phyloP scores from a whole-genome alignment of 2,797 vertebrate genomes.

The Tolypeutes matacus region DNA sequence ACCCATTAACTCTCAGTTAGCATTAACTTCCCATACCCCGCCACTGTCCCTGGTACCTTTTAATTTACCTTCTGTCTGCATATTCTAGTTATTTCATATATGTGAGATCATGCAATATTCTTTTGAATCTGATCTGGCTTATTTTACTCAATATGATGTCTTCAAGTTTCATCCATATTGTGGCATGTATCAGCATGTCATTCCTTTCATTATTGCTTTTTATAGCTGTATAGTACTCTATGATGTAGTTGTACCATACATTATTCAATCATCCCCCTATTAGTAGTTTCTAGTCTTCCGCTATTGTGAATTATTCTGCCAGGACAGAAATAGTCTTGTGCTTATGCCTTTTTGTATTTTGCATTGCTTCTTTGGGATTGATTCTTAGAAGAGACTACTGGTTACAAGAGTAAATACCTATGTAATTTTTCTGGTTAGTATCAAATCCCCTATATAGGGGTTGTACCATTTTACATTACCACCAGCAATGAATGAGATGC shows the following conservation, averaged over 20 bases:
- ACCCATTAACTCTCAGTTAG: too few relatives aligned
- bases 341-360: neutral
- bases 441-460: neutral
- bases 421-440: neutral
- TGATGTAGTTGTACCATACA: neutral
- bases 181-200: neutral
- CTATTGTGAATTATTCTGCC: neutral
- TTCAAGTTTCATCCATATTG: too few relatives aligned
- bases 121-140: too few relatives aligned
- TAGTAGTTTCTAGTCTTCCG: neutral
- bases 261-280: neutral
- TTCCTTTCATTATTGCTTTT: neutral
- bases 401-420: neutral
- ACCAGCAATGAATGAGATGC: neutral
- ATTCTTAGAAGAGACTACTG: conserved; percentile 16
- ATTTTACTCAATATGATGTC: too few relatives aligned
- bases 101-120: too few relatives aligned
- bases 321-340: neutral
- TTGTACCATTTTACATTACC: neutral
- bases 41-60: too few relatives aligned
- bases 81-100: too few relatives aligned
- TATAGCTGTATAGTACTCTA: neutral
- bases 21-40: too few relatives aligned
- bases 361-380: neutral
- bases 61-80: too few relatives aligned